Conservation (phyloP, 2,113 vertebrate species). For the Macaca mulatta region DNA sequence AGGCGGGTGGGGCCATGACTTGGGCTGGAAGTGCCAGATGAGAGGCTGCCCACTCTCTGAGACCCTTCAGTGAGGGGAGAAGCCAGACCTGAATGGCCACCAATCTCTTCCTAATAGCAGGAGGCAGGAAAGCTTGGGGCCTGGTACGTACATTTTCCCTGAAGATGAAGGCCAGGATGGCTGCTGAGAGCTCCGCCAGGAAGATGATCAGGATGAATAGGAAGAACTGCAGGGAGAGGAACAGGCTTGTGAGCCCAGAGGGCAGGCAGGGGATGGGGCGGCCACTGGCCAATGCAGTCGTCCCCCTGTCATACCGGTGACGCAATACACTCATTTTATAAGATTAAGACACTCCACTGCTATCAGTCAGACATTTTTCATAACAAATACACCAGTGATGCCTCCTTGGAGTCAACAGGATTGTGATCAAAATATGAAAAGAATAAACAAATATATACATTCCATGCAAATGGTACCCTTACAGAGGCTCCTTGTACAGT, state of each 20-base stretch:
- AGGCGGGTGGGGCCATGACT: background rate
- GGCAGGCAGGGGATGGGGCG: rapidly evolving
- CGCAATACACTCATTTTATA: rapidly evolving
- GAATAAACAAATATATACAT: background rate
- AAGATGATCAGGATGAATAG: slow-evolving; percentile 97
- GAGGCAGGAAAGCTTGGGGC: rapidly evolving
- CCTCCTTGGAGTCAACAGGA: background rate
- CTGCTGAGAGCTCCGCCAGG: slow-evolving; percentile 94
- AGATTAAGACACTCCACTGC: background rate
- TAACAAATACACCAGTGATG: background rate
- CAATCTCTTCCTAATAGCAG: rapidly evolving
- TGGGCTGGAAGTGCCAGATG: background rate
- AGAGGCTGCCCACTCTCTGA: background rate
- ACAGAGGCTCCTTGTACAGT: background rate
- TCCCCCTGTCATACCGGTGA: rapidly evolving
- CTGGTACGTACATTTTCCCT: slow-evolving; percentile 91
- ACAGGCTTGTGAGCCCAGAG: rapidly evolving
- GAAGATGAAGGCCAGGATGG: slow-evolving; percentile 95
- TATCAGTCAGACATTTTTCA: background rate
- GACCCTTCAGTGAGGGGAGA: background rate
- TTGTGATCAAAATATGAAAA: background rate
- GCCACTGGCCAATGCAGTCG: rapidly evolving
- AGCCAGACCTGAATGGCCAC: background rate
- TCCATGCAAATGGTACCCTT: background rate
- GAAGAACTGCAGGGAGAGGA: slow-evolving; percentile 90